Conservation (phyloP, 2,888 invertebrate genomes). For the Napeogenes inachia region DNA sequence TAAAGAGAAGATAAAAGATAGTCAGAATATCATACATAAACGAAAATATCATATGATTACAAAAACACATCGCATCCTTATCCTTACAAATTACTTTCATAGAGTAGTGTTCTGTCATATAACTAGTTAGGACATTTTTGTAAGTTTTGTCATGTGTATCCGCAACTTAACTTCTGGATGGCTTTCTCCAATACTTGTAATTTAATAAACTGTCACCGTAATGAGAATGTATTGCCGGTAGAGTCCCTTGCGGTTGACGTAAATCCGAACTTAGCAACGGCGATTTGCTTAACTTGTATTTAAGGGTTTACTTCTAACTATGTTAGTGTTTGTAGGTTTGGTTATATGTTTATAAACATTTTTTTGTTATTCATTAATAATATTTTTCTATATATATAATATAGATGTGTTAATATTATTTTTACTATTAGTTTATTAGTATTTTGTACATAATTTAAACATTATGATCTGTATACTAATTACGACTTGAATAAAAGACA, state of each 20-base stretch:
- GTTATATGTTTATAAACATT: neutral
- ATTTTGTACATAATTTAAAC: neutral
- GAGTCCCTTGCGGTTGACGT: constrained; percentile 21
- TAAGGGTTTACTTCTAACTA: constrained; percentile 8
- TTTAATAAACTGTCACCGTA: constrained; percentile 29
- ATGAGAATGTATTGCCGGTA: constrained; percentile 28
- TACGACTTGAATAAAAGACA: no score
- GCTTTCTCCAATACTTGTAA: constrained; percentile 21
- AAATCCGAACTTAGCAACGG: constrained; percentile 26
- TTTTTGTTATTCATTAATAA: neutral
- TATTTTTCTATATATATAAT: no score
- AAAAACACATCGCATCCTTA: no score
- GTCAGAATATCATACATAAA: no score
- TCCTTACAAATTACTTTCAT: no score
- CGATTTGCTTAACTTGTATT: constrained; percentile 20
- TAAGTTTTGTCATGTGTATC: neutral
- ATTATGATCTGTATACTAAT: neutral
- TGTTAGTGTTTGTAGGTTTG: no score
- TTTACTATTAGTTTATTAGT: no score
- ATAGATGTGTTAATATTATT: no score
- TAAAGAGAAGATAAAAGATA: no score
- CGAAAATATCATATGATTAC: no score
- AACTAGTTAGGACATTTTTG: neutral
- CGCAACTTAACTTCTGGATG: constrained; percentile 14
- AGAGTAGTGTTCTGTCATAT: no score